Evolutionary conservation across 2,113 vertebrate species (phyloP).

Genomic region (Herpetotheres cachinnans): DNA sequence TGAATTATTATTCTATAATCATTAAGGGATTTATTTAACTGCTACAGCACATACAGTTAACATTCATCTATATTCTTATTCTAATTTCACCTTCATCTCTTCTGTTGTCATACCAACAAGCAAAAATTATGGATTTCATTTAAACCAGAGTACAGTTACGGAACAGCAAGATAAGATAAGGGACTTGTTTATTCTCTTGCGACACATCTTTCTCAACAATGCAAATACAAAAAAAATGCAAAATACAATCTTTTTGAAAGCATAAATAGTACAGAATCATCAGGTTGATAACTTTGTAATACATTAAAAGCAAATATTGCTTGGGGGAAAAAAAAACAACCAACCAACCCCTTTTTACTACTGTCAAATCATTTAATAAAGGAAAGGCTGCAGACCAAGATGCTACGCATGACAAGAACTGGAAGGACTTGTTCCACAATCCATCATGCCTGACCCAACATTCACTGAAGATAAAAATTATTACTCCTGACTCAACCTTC

Average conservation of each 20-base stretch:
- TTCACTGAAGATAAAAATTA: fast-evolving
- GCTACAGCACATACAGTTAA: background rate
- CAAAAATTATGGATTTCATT: constrained; percentile 17
- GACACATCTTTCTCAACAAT: background rate
- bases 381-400: background rate
- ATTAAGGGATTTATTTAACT: constrained; percentile 16
- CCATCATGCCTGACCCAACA: background rate
- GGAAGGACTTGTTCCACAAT: background rate
- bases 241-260: background rate
- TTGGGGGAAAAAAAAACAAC: background rate
- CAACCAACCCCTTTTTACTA: background rate
- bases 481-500: background rate
- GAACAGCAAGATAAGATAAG: background rate
- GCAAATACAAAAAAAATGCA: background rate
- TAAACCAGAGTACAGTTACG: background rate
- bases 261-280: background rate
- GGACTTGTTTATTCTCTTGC: background rate
- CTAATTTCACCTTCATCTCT: constrained; percentile 9
- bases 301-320: background rate
- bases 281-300: background rate
- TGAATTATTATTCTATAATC: background rate
- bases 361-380: background rate
- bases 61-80: background rate
- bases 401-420: background rate
- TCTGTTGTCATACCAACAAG: background rate